phyloP scores from a whole-genome alignment of 2,888 invertebrate genomes.

The Dyspetes luteomarginatus region DNA sequence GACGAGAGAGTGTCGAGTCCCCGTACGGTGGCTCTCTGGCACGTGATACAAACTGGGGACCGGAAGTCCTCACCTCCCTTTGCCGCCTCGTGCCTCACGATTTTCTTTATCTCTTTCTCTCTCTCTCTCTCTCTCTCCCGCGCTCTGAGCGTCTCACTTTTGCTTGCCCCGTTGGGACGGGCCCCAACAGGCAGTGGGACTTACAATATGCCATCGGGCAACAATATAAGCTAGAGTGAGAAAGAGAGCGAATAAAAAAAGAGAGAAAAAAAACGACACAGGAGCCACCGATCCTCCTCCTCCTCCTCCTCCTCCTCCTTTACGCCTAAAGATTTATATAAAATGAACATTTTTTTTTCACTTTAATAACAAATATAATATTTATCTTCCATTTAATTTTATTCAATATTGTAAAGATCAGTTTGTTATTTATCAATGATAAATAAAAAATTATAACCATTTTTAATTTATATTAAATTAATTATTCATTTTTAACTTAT shows the following conservation, averaged over 20 bases:
- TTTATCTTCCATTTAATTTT: too few species aligned
- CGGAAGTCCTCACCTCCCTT: slow-evolving; percentile 80
- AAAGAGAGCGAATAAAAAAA: background rate
- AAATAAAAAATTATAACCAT: too few species aligned
- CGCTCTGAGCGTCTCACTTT: slow-evolving; percentile 57
- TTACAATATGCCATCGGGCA: slow-evolving; percentile 70
- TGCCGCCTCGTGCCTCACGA: slow-evolving; percentile 65
- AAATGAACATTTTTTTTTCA: background rate
- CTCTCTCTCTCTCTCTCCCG: slow-evolving; percentile 72
- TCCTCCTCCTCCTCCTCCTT: too few species aligned
- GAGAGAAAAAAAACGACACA: background rate
- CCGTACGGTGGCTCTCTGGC: slow-evolving; percentile 80
- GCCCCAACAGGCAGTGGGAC: slow-evolving; percentile 72
- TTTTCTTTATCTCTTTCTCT: slow-evolving; percentile 60
- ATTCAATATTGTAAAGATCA: too few species aligned
- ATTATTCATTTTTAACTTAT: too few species aligned
- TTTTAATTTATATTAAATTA: too few species aligned
- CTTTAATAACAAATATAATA: background rate
- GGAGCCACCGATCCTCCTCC: background rate
- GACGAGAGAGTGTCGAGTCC: slow-evolving; percentile 75
- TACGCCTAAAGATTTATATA: slow-evolving; percentile 8
- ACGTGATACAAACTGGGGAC: slow-evolving; percentile 83
- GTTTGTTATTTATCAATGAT: too few species aligned
- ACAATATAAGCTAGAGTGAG: slow-evolving; percentile 37
- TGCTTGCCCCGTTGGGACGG: slow-evolving; percentile 62